Conservation (phyloP, 2,797 vertebrate genomes). For the Chelonia mydas region DNA sequence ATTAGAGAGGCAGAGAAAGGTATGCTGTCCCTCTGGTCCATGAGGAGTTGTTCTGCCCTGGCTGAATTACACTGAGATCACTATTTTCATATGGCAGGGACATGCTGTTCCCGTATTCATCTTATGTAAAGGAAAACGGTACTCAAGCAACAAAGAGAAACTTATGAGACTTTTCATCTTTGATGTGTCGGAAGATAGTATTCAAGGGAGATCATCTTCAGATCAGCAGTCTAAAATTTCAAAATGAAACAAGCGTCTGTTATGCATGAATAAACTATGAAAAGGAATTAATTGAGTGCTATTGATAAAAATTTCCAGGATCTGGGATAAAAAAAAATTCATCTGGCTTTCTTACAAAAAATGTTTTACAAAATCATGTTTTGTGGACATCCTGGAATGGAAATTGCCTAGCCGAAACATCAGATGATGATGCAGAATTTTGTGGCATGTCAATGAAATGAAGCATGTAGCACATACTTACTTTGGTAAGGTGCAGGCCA, state of each 20-base stretch:
- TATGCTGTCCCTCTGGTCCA: background rate
- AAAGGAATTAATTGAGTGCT: background rate
- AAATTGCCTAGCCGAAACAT: background rate
- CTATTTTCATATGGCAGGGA: background rate
- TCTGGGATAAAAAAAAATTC: background rate
- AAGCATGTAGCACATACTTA: accelerated
- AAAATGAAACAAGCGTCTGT: background rate
- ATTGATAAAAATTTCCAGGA: background rate
- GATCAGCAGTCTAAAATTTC: background rate
- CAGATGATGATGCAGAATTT: background rate
- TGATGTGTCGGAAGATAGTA: background rate
- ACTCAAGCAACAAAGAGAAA: background rate
- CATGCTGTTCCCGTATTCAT: background rate
- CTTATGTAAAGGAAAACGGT: background rate
- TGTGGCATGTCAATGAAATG: background rate
- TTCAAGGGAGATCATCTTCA: background rate
- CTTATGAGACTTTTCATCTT: background rate
- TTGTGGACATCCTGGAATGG: background rate
- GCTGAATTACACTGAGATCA: background rate
- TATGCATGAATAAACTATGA: background rate
- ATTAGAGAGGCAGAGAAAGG: background rate
- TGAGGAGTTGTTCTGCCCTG: background rate
- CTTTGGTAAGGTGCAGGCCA: accelerated
- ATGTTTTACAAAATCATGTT: background rate
- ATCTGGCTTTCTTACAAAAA: background rate